Percentiles rank a stretch among this genome's conserved stretches.
Conservation (phyloP, 2,797 vertebrate species). For the Sebastes cheni region DNA sequence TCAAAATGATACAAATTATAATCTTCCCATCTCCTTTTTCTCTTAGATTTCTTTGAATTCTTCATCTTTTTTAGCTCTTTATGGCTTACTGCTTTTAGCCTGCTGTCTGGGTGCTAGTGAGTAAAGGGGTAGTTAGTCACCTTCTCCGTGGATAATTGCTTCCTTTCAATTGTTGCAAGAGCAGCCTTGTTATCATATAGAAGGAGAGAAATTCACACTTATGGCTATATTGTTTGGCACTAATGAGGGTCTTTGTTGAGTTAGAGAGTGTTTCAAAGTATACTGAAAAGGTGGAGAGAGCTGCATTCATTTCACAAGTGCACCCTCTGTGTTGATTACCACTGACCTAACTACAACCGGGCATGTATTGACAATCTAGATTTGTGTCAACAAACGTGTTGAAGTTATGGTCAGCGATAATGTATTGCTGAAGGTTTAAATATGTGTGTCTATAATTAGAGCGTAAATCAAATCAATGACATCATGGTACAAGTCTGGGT, state of each 20-base stretch:
- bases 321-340: conserved; percentile 15
- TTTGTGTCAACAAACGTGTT: background rate
- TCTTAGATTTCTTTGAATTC: conserved; percentile 13
- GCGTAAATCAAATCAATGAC: conserved; percentile 26
- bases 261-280: conserved; percentile 47
- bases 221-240: conserved; percentile 61
- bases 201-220: conserved; percentile 51
- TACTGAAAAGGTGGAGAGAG: conserved; percentile 40
- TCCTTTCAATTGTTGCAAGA: conserved; percentile 60
- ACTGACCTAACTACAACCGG: conserved; percentile 5
- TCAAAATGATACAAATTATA: conserved; percentile 1
- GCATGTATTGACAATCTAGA: background rate
- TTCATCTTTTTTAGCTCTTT: conserved; percentile 26
- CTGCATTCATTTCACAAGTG: conserved; percentile 34
- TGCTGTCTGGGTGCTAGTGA: conserved; percentile 51
- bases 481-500: background rate
- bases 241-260: conserved; percentile 65
- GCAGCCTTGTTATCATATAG: conserved; percentile 58
- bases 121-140: conserved; percentile 64
- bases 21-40: conserved; percentile 7
- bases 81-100: conserved; percentile 42
- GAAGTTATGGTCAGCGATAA: background rate
- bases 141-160: conserved; percentile 69
- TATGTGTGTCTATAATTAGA: conserved; percentile 24
- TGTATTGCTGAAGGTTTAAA: conserved; percentile 7